Evolutionary conservation across 2,888 invertebrate genomes (phyloP).

Genomic region (Microctonus aethiopoides): DNA sequence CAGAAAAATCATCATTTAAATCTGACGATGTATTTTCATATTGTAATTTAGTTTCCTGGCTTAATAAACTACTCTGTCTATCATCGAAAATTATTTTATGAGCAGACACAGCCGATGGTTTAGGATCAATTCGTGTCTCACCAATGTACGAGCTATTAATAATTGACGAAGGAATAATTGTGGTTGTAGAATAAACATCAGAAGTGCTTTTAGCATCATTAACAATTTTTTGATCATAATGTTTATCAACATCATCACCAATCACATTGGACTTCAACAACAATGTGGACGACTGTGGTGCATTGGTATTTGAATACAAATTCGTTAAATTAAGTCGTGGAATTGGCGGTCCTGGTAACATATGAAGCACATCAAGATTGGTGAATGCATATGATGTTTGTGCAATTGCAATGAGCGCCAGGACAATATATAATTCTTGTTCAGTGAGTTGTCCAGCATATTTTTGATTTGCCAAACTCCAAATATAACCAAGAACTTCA

Average conservation of each 20-base stretch:
- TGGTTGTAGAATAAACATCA: not conserved
- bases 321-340: conserved; percentile 62
- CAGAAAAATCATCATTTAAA: conserved; percentile 67
- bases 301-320: conserved; percentile 28
- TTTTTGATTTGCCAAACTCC: conserved; percentile 68
- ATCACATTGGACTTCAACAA: not conserved
- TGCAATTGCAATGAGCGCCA: conserved; percentile 68
- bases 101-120: not conserved
- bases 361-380: conserved; percentile 59
- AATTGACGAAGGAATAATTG: conserved; percentile 34
- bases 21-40: conserved; percentile 40
- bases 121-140: conserved; percentile 35
- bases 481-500: conserved; percentile 68
- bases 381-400: conserved; percentile 65
- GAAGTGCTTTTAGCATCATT: not conserved
- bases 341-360: conserved; percentile 59
- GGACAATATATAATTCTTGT: conserved; percentile 66
- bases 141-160: conserved; percentile 35
- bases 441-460: conserved; percentile 68
- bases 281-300: conserved; percentile 11
- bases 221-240: not conserved
- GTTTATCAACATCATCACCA: not conserved
- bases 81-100: not conserved
- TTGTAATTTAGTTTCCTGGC: conserved; percentile 37
- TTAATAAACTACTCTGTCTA: not conserved